Evolutionary conservation across 2,888 invertebrate genomes (phyloP).

Genomic region (Ecliptopera silaceata): DNA sequence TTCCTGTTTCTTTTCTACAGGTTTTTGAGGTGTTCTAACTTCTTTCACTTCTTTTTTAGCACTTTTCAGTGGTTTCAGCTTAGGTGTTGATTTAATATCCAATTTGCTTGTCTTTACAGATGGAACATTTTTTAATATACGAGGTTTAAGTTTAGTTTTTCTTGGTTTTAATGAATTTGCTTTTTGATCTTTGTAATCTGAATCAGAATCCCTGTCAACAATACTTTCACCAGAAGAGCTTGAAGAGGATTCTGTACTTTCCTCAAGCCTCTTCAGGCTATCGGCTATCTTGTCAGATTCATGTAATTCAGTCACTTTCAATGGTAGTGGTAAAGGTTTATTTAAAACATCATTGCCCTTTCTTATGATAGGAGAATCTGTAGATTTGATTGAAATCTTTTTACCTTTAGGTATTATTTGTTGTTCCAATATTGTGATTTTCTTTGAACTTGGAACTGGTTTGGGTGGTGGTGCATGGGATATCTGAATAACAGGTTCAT

Average conservation of each 20-base stretch:
- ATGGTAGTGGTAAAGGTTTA: constrained; percentile 60
- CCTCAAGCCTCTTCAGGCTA: constrained; percentile 68
- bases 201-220: constrained; percentile 85
- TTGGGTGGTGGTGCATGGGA: constrained; percentile 71
- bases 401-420: constrained; percentile 79
- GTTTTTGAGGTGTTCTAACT: constrained; percentile 57
- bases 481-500: constrained; percentile 75
- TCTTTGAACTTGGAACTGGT: constrained; percentile 70
- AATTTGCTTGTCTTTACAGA: constrained; percentile 53
- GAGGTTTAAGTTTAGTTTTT: constrained; percentile 65
- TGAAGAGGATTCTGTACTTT: constrained; percentile 76
- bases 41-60: constrained; percentile 67
- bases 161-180: constrained; percentile 60
- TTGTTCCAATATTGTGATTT: constrained; percentile 77
- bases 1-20: constrained; percentile 45
- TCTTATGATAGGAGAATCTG: constrained; percentile 61
- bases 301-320: constrained; percentile 59
- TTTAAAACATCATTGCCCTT: constrained; percentile 71
- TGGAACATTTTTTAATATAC: constrained; percentile 62
- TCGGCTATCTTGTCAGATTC: constrained; percentile 53
- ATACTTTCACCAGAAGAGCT: constrained; percentile 81
- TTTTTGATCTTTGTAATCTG: constrained; percentile 81
- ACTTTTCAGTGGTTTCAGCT: constrained; percentile 60
- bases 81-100: constrained; percentile 61
- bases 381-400: constrained; percentile 67